Evolutionary conservation across 2,797 vertebrate species (phyloP).

Genomic region (Tenualosa thibaudeaui): DNA sequence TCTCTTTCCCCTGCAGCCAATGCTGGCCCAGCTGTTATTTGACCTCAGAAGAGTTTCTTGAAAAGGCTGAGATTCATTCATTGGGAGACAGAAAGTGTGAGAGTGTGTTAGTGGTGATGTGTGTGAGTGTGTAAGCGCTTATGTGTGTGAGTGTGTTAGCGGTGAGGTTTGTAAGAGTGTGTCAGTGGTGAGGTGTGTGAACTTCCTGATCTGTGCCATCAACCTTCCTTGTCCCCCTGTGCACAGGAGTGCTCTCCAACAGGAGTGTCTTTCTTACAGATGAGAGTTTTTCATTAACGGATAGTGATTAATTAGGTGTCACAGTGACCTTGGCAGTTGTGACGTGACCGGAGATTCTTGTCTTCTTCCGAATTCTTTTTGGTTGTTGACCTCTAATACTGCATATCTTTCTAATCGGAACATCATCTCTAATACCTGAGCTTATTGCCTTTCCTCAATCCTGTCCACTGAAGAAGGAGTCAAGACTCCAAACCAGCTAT

Average conservation of each 20-base stretch:
- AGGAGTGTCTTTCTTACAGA: slow-evolving; percentile 55
- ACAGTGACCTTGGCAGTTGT: slow-evolving; percentile 57
- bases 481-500: too few species aligned
- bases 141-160: background rate
- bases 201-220: too few species aligned
- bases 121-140: background rate
- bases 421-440: too few species aligned
- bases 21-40: background rate
- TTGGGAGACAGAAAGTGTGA: background rate
- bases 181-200: background rate
- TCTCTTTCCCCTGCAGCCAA: too few species aligned
- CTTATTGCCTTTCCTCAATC: too few species aligned
- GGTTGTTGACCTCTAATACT: slow-evolving; percentile 53
- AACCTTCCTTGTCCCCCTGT: background rate
- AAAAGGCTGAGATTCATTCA: background rate
- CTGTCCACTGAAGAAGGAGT: too few species aligned
- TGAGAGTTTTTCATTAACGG: slow-evolving; percentile 57
- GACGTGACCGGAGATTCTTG: slow-evolving; percentile 48
- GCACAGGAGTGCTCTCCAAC: background rate
- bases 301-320: slow-evolving; percentile 61
- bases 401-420: background rate
- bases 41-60: background rate
- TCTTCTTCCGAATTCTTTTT: slow-evolving; percentile 46
- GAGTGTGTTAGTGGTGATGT: background rate
- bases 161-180: background rate